Base-by-base conservation (phyloP, 2,888 invertebrate genomes). In the Stenichneumon culpator region DNA sequence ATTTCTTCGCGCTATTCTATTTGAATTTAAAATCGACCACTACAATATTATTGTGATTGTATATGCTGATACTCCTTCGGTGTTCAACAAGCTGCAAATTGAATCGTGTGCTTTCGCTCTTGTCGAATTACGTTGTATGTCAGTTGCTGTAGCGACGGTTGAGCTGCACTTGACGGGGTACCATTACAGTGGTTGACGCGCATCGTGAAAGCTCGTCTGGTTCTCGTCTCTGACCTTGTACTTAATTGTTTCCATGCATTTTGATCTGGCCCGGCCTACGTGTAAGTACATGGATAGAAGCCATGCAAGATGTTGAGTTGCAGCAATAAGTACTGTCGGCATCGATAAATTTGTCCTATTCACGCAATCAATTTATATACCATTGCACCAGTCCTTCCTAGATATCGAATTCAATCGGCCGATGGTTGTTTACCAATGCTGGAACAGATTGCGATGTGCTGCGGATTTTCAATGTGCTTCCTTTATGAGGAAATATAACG, bases 211-310 rank as follows among this genome's bases (percentile, higher is more conserved):
- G 2, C 50, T 52, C 52, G 69, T 52, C 28, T 50, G 50, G 50
- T 22, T 69, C 28, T 47, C 50, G 28, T 69, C 50, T 7, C 28
- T n/a, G 28, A 50, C 50, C 50, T 47, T n/a, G 50, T 52, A 50
- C 52, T 16, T 50, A 32, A 52, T 69, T 69, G 69, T 50, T 69
- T 69, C n/a, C 28, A 69, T 52, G 28, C 32, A 69, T n/a, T 52
- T 28, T 32, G n/a, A 69, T 69, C n/a, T 19, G 7, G n/a, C 19
- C 19, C 19, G n/a, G 52, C 19, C 2, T 19, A 52, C 52, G 52
- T 52, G n/a, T 52, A 52, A n/a, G 52, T 19, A 52, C 52, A 6
- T 52, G 52, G 52, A 52, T 52, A 4, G 52, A 52, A 19, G 52
- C 52, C 52, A 19, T 19, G 19, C 52, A n/a, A 19, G 52, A 52